Evolutionary conservation across 2,113 vertebrate genomes (phyloP).

Genomic region (Myotis davidii): DNA sequence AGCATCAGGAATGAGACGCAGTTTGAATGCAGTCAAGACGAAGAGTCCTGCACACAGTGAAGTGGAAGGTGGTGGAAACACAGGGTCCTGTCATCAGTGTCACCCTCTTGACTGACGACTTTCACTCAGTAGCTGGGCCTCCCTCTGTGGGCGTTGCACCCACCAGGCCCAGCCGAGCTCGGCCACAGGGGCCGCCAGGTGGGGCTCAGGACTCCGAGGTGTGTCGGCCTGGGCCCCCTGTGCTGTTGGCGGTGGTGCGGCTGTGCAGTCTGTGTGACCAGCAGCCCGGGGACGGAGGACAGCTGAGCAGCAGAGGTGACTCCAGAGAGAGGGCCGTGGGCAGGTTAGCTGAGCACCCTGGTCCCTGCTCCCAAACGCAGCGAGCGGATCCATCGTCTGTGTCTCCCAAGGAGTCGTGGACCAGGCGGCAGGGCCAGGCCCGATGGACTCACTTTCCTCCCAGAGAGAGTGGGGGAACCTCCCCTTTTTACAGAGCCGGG

Average conservation of each 20-base stretch:
- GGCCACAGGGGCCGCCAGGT: not conserved
- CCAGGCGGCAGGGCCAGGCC: not conserved
- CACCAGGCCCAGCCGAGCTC: not conserved
- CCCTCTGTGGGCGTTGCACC: not conserved
- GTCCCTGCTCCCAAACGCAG: not conserved
- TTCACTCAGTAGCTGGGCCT: not conserved
- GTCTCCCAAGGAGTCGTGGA: not conserved
- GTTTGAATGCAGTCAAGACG: not conserved
- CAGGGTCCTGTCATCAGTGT: not conserved
- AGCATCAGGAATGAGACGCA: not conserved
- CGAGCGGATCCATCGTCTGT: not conserved
- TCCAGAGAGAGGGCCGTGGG: not conserved
- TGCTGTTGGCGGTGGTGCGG: not conserved
- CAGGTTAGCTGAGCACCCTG: not conserved
- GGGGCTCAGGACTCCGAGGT: not conserved
- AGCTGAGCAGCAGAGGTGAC: not conserved
- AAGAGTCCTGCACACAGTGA: not conserved
- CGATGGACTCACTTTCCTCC: not conserved
- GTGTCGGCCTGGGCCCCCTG: not conserved
- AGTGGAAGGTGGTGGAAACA: not conserved
- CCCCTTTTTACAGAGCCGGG: not conserved
- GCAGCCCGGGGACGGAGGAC: not conserved
- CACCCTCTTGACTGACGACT: too few species aligned
- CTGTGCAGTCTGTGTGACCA: not conserved
- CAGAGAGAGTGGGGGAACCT: not conserved